Conservation (phyloP, 2,797 vertebrate species). For the Gymnoscopelus microlampas region DNA sequence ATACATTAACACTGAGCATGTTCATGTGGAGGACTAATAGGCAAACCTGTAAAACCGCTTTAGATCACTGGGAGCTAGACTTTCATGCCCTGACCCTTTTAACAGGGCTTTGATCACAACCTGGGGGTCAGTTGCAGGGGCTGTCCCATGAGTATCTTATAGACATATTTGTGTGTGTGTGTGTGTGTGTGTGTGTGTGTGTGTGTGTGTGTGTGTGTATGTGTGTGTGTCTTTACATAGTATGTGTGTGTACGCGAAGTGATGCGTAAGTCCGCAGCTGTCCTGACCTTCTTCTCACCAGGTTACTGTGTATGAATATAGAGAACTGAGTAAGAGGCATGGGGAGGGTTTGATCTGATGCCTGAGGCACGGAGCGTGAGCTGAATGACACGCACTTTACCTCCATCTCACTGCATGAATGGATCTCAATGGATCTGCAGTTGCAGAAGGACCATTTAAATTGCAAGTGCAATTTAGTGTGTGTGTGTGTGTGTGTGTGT, state of each 20-base stretch:
- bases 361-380: constrained; percentile 53
- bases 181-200: constrained; percentile 20
- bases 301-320: no score
- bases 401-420: no score
- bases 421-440: constrained; percentile 30
- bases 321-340: no score
- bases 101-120: constrained; percentile 3
- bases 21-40: no score
- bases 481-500: no score
- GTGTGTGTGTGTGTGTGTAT: constrained; percentile 46
- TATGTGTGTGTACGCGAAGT: constrained; percentile 30
- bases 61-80: constrained; percentile 33
- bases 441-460: no score
- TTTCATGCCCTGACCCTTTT: constrained; percentile 11
- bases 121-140: neutral
- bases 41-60: neutral
- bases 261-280: neutral
- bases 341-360: constrained; percentile 22
- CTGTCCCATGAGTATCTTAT: neutral
- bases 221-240: no score
- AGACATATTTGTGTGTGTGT: constrained; percentile 16
- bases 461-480: no score
- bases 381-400: constrained; percentile 40
- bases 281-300: no score
- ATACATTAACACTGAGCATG: no score